Evolutionary conservation across 2,113 vertebrate species (phyloP).

Genomic region (Rostratula benghalensis): DNA sequence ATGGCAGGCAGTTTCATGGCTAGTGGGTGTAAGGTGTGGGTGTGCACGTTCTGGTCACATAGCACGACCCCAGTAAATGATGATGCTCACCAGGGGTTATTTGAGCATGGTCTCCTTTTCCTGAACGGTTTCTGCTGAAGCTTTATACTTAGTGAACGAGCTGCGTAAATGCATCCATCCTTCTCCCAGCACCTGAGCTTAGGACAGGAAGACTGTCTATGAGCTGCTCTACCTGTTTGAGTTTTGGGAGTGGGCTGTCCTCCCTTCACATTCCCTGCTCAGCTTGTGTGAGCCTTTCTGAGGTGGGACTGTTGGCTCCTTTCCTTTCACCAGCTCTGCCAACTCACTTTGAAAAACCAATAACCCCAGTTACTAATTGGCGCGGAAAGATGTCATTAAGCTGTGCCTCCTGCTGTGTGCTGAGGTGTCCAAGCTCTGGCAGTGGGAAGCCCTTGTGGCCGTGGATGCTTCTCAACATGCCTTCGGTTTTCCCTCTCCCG

Average conservation of each 20-base stretch:
- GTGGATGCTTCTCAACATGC: background rate
- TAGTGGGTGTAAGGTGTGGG: background rate
- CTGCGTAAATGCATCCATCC: fast-evolving
- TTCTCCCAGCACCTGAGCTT: background rate
- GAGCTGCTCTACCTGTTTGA: background rate
- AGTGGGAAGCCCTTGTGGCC: background rate
- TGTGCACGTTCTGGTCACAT: background rate
- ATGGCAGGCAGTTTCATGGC: background rate
- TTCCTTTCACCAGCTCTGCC: background rate
- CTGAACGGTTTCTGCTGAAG: background rate
- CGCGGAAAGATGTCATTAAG: fast-evolving
- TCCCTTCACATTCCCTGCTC: background rate
- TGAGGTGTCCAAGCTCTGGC: background rate
- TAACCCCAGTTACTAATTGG: background rate
- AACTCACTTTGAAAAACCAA: background rate
- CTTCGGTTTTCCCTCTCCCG: background rate
- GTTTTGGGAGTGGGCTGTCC: background rate
- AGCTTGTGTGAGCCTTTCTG: background rate
- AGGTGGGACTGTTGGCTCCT: background rate
- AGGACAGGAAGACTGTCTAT: background rate
- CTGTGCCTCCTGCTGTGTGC: background rate
- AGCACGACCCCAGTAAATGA: background rate
- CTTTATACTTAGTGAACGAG: background rate
- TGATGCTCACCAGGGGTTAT: background rate
- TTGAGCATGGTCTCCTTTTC: background rate